phyloP scores from a whole-genome alignment of 2,888 invertebrate species.

The Drosophila borealis region DNA sequence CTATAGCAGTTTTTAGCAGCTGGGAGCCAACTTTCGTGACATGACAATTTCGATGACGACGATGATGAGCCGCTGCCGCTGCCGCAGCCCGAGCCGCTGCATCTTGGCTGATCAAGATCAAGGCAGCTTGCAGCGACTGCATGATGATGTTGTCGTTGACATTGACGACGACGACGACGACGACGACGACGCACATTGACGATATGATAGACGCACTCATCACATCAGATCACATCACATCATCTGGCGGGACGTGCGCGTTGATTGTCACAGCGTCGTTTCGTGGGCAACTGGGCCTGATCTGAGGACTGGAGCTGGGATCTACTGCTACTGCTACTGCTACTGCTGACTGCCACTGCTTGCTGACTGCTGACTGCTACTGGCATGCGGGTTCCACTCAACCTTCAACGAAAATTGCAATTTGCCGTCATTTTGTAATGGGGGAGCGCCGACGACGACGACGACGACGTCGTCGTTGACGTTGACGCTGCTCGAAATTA shows the following conservation, averaged over 20 bases:
- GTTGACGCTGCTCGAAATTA: slow-evolving; percentile 75
- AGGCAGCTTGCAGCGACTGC: slow-evolving; percentile 63
- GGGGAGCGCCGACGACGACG: slow-evolving; percentile 70
- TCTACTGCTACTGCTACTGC: slow-evolving; percentile 10
- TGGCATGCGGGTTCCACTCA: slow-evolving; percentile 71
- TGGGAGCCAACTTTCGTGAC: slow-evolving; percentile 79
- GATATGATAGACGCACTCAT: slow-evolving; percentile 80
- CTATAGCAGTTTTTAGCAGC: slow-evolving; percentile 53
- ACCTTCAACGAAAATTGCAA: slow-evolving; percentile 76
- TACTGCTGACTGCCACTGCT: not conserved
- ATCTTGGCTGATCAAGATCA: slow-evolving; percentile 59
- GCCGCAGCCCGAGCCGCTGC: slow-evolving; percentile 34
- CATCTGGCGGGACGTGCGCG: slow-evolving; percentile 76
- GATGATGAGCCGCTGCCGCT: slow-evolving; percentile 63
- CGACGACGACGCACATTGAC: slow-evolving; percentile 67
- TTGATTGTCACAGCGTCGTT: slow-evolving; percentile 74
- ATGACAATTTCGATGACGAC: slow-evolving; percentile 79
- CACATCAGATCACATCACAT: slow-evolving; percentile 79
- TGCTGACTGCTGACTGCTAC: slow-evolving; percentile 13
- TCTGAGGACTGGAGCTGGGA: slow-evolving; percentile 16
- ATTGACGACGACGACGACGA: slow-evolving; percentile 69
- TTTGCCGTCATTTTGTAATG: slow-evolving; percentile 81
- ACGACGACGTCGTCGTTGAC: slow-evolving; percentile 34
- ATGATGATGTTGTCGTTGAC: slow-evolving; percentile 78
- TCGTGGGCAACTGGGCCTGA: slow-evolving; percentile 26